Evolutionary conservation across 2,888 invertebrate species (phyloP), one percentile per base, ranked within the genome.

Genomic region (Erebia epiphron): DNA sequence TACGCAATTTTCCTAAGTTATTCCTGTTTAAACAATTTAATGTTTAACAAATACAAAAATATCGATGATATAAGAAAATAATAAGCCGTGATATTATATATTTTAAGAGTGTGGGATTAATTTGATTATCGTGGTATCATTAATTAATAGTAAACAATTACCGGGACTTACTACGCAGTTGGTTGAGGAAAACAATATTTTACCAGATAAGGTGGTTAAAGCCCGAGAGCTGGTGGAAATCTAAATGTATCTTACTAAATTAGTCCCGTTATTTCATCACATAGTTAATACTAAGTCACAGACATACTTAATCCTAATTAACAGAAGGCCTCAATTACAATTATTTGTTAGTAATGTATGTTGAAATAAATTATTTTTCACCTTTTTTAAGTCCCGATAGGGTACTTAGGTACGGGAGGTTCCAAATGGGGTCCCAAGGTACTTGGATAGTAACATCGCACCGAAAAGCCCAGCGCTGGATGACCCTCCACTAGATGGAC

Each of bases 91-190:
- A 7, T 56, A 41, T 11, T 57, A 7, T 18, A 16, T 64, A 11
- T 8, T 26, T 58, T 52, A 64, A 54, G 67, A 67, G 61, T 64
- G 68, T 62, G 5, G 70, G 68, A 73, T 73, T 71, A 73, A 70
- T 73, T 70, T 62, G 21, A 62, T 62, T 62, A 71, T 67, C 68
- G 71, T 71, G 69, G 67, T 67, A 49, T 71, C 43, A 71, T 46
- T 71, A 73, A 73, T 71, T 69, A 71, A 73, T 26, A 71, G 58
- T 21, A 67, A 71, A 71, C 71, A 71, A 64, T 56, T 35, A 14
- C 21, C 35, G 11, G 16, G 11, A 26, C 26, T 11, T 43, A 71
- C 68, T 73, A 56, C 73, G 73, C 71, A 73, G 69, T 69, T 35
- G n/a, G 9, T 66, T 2, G 52, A 69, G 63, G 67, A 67, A 73